These are phyloP conservation scores for Bellardia pandia DNA, from an alignment of 2,888 invertebrate genomes.

Conservation along the genomic window DNA sequence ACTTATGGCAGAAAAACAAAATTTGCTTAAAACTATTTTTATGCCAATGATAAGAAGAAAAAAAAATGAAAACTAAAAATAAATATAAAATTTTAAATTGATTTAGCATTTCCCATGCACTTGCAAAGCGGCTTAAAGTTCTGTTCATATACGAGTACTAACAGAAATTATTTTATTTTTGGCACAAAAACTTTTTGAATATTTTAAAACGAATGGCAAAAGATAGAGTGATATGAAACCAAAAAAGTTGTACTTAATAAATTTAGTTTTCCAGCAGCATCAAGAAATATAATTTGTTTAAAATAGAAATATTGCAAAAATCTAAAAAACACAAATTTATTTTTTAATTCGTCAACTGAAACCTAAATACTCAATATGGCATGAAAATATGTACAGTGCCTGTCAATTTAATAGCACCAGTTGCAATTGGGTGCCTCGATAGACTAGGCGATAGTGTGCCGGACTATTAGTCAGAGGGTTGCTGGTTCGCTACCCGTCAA, in stretches of 20 bases:
- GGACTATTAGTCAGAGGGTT: no score
- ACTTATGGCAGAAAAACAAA: background rate
- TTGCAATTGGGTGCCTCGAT: no score
- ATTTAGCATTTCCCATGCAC: constrained; percentile 40
- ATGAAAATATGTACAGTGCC: no score
- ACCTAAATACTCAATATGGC: no score
- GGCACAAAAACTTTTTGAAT: constrained; percentile 32
- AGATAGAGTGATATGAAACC: background rate
- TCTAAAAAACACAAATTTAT: no score
- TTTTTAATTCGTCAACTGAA: no score
- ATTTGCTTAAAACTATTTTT: background rate
- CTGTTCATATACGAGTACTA: constrained; percentile 24
- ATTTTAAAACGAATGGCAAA: constrained; percentile 26
- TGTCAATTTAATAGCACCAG: no score
- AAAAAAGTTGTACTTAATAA: constrained; percentile 2
- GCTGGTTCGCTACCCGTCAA: no score
- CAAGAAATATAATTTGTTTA: constrained; percentile 19
- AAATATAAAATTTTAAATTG: constrained; percentile 55
- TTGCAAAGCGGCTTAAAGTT: constrained; percentile 65
- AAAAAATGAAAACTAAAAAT: constrained; percentile 14
- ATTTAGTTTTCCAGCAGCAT: background rate
- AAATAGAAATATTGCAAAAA: background rate
- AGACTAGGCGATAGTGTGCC: no score
- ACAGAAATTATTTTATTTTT: constrained; percentile 28
- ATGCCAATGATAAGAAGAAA: background rate